Base-by-base conservation (phyloP, 2,113 vertebrate genomes). In the Poecilia latipinna region DNA sequence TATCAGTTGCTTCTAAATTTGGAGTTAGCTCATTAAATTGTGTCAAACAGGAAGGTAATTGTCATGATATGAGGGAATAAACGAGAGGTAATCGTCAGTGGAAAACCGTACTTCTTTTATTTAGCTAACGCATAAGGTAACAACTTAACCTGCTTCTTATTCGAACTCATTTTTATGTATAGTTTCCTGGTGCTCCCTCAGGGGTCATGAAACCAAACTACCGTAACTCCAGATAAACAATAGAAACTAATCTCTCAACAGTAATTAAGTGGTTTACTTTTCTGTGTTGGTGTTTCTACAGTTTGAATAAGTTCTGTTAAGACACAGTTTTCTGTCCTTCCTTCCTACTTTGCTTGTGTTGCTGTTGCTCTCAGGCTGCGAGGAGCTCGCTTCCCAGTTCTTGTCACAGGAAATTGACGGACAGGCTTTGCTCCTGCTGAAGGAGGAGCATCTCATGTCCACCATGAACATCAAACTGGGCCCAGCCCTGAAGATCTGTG, bases 401-500 rank as follows among this genome's bases (percentile, higher is more conserved):
- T 95, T 97, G 61, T 97, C 97, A 5, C 98, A 99, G 93, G 97
- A 99, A 90, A 99, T 99, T 17, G 98, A 99, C 61, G 98, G 98
- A 37, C 98, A 99, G 93, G 98, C 98, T 1, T 92, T 99, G 86
- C 92, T 99, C 80, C 94, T 99, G 82, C 95, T 99, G 83, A 98
- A 96, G 88, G 98, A 99, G 88, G 98, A 99, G 82, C 98, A 99
- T 64, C 97, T 99, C 48, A 98, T 99, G 97, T 97, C 96, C 91
- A 97, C 98, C 85, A 99, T 99, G 97, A 99, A 99, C 92, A 96
- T 99, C 87, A 99, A 99, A 88, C 93, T 99, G 19, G 98, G 98
- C 35, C 98, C 98, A 8, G 98, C 98, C 83, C 97, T 99, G 77
- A 99, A 99, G 94, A 98, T 99, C 91, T 99, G 98, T 57, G 98